Base-by-base conservation (phyloP, 2,888 invertebrate genomes). In the Diaprepes abbreviatus region DNA sequence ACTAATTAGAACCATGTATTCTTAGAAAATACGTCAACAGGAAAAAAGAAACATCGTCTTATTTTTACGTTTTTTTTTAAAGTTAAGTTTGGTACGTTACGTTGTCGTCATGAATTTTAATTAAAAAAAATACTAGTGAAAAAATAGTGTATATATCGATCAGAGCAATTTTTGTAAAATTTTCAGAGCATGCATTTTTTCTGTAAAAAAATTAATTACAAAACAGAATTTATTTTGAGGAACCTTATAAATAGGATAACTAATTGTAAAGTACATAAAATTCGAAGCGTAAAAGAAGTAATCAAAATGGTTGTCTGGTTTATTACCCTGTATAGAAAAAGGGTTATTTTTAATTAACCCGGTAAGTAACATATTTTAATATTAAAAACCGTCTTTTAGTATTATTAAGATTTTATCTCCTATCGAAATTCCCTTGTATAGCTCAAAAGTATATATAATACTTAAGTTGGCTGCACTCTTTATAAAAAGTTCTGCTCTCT, bases 201-300 rank as follows among this genome's bases (percentile, higher is more conserved):
- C n/a, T 55, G 38, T 58, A 24, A 28, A 50, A 28, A 50, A 28
- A 50, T 31, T 14, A 24, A 50, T 16, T 28, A 16, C 16, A 24
- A 16, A 50, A 16, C 14, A 4, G 28, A 28, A 50, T 50, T 16
- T 28, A 14, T 28, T 28, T 50, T 50, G 4, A 9, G 2, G 14
- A 14, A 50, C 2, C 3, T 50, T 7, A 9, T 50, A 16, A 9
- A 50, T 28, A 6, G 9, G 2, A 16, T 50, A 9, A 14, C 9
- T 28, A 50, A 48, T 5, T 24, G 1, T 16, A 5, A 28, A 1
- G 7, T 50, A 12, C n/a, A 1, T 50, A 50, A 28, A 16, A 50
- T 50, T 14, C 12, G 28, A 7, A 6, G 16, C 16, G 0, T 50
- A 28, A 28, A 16, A 16, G 28, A 28, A 50, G 14, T 50, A 1